These are phyloP conservation scores for Drosophila meridionalis DNA, from an alignment of 2,888 invertebrate species.

Conservation along the genomic window DNA sequence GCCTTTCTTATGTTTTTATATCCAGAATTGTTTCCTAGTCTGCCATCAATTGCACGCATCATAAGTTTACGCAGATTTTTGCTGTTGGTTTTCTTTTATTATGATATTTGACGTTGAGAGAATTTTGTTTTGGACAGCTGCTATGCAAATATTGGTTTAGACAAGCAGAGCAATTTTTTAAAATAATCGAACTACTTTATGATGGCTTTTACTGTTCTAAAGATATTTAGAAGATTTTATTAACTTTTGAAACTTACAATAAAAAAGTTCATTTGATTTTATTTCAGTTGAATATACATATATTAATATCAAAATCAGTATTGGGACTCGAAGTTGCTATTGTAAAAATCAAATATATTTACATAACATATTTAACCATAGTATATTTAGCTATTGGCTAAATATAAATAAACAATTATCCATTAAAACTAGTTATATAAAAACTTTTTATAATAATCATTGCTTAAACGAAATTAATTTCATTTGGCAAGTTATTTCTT, in stretches of 20 bases:
- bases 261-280: no score
- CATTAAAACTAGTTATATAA: no score
- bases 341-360: no score
- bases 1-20: slow-evolving; percentile 7
- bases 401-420: no score
- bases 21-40: slow-evolving; percentile 46
- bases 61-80: slow-evolving; percentile 60
- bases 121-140: neutral
- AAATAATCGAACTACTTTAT: neutral
- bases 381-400: no score
- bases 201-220: neutral
- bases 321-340: no score
- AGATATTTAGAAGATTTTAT: neutral
- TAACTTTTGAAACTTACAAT: neutral
- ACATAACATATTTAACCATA: no score
- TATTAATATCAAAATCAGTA: no score
- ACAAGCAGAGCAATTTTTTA: neutral
- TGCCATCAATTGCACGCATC: slow-evolving; percentile 47
- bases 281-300: no score
- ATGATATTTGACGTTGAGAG: slow-evolving; percentile 12
- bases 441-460: no score
- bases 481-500: no score
- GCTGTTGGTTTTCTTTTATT: neutral
- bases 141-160: neutral
- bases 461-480: no score